Base-by-base conservation (phyloP, 1,140 invertebrate species). In the Orius insidiosus region DNA sequence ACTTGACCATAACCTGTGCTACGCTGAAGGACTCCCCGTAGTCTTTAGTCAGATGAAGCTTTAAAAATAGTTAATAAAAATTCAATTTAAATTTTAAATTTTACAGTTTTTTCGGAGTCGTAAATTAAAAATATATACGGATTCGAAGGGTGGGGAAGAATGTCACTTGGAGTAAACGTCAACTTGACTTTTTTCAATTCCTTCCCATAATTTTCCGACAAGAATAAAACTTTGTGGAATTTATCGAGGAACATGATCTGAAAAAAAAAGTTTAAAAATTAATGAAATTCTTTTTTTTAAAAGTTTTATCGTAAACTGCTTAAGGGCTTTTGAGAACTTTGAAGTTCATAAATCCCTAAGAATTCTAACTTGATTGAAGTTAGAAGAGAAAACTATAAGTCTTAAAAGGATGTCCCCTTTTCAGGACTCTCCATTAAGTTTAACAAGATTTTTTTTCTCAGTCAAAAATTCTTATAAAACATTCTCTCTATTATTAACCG, bases 181-280 rank as follows among this genome's bases (percentile, higher is more conserved):
- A 90, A 57, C 35, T 69, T 58, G 1, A 69, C 59, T 41, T 64
- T 65, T 24, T 60, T 62, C 50, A 90, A 78, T 8, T 63, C 73
- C 35, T 61, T 59, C 0, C 82, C 84, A 67, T 77, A 76, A 60
- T 92, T 70, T 14, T 58, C 64, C 1, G 85, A 87, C 19, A 78
- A 74, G 58, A 79, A 90, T 6, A 90, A 65, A 46, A 76, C 69
- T 55, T 80, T 80, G 59, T 89, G 76, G 11, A 67, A 65, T 8
- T 75, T 70, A 62, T 92, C 87, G 30, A 78, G 74, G 62, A 92
- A 90, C 2, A 90, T 71, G 64, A 81, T 85, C 85, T 92, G 58
- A 5, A 71, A 67, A 47, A 52, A 54, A 62, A 56, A 41, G 14
- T 35, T 31, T 15, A 48, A 15, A 13, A 24, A 4, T 24, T 24